These are phyloP conservation scores for Archips crataeganus DNA, from an alignment of 2,888 invertebrate species.

Conservation along the genomic window DNA sequence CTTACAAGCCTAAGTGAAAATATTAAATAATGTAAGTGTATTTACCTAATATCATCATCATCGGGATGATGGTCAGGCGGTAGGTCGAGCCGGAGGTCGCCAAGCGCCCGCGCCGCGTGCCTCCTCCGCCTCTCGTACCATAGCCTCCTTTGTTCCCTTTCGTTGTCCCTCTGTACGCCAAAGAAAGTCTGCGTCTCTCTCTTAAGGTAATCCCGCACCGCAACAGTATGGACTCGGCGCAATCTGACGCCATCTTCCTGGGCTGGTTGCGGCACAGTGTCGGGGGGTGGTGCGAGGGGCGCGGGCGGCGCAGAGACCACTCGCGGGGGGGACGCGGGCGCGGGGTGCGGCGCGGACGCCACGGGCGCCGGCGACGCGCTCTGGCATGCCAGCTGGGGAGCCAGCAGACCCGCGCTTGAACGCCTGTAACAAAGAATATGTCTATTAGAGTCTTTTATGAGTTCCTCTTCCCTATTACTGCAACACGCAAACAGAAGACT, in stretches of 20 bases:
- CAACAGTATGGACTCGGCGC: slow-evolving; percentile 74
- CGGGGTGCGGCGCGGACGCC: slow-evolving; percentile 73
- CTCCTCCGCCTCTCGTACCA: slow-evolving; percentile 93
- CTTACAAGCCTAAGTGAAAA: neutral
- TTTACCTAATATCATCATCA: slow-evolving; percentile 84
- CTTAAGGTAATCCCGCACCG: slow-evolving; percentile 89
- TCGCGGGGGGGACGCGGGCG: slow-evolving; percentile 60
- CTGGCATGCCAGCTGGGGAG: slow-evolving; percentile 77
- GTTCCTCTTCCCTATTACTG: too few relatives aligned
- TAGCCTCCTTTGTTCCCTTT: slow-evolving; percentile 89
- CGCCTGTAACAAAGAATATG: slow-evolving; percentile 72
- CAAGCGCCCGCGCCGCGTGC: slow-evolving; percentile 90
- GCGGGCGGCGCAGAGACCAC: slow-evolving; percentile 67
- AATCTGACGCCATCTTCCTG: slow-evolving; percentile 80
- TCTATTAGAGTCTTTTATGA: neutral
- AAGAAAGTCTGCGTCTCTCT: slow-evolving; percentile 94
- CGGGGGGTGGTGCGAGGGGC: slow-evolving; percentile 60
- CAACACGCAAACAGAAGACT: too few relatives aligned
- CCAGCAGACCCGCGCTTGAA: slow-evolving; percentile 78
- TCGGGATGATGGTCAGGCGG: slow-evolving; percentile 87
- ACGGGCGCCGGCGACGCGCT: slow-evolving; percentile 63
- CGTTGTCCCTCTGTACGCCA: slow-evolving; percentile 92
- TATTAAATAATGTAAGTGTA: neutral
- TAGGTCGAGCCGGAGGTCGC: slow-evolving; percentile 86
- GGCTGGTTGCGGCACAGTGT: slow-evolving; percentile 71